Conservation (phyloP, 2,888 invertebrate species). For the Nineta flava region DNA sequence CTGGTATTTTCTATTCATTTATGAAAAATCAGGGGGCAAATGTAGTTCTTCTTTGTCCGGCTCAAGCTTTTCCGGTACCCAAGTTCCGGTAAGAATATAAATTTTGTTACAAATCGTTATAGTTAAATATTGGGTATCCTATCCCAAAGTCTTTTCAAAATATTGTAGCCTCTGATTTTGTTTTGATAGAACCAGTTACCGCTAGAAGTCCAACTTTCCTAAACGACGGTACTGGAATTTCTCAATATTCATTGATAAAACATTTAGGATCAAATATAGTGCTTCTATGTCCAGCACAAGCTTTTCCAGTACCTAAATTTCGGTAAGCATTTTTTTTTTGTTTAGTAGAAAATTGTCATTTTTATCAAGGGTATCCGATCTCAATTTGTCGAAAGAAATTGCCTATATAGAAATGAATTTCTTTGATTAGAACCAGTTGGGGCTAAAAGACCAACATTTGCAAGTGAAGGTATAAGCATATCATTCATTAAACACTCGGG, state of each 20-base stretch:
- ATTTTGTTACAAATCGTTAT: neutral
- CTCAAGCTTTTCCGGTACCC: slow-evolving; percentile 42
- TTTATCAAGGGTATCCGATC: no score
- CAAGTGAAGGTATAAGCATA: slow-evolving; percentile 31
- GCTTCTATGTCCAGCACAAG: slow-evolving; percentile 53
- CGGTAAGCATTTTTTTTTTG: slow-evolving; percentile 40
- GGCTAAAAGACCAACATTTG: neutral
- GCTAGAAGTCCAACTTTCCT: neutral
- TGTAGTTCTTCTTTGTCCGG: slow-evolving; percentile 36
- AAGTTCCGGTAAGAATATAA: slow-evolving; percentile 19
- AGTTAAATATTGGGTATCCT: neutral
- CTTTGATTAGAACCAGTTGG: slow-evolving; percentile 8
- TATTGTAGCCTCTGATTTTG: no score
- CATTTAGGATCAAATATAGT: slow-evolving; percentile 38
- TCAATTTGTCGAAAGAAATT: no score
- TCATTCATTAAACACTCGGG: slow-evolving; percentile 33
- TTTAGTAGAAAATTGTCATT: slow-evolving; percentile 7
- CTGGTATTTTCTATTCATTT: slow-evolving; percentile 37
- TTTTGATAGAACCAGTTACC: slow-evolving; percentile 8
- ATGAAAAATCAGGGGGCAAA: slow-evolving; percentile 29
- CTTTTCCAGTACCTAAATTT: slow-evolving; percentile 51
- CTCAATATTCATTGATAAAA: slow-evolving; percentile 28
- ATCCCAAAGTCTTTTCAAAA: neutral
- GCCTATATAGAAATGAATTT: slow-evolving; percentile 17
- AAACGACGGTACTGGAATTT: slow-evolving; percentile 31